Evolutionary conservation across 2,888 invertebrate genomes (phyloP), one percentile per base, ranked within the genome.

Genomic region (Penaeus monodon): DNA sequence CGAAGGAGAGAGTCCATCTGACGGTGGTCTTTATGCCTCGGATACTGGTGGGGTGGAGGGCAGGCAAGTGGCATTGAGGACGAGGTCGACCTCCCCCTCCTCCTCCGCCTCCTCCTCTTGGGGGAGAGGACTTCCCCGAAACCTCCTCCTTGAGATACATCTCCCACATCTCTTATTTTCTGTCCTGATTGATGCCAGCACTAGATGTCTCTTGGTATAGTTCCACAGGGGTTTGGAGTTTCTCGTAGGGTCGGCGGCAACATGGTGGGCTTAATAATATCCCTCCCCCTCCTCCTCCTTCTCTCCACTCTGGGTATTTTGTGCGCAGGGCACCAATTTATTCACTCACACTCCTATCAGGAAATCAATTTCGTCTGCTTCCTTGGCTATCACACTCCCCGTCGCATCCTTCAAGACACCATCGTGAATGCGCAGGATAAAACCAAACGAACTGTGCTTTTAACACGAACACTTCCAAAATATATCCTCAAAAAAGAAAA

Each of bases 321-420:
- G 57, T 57, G 57, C 57, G 57, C 57, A 20, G 57, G 17, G 17
- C 57, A 57, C 57, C 57, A 57, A 57, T 57, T 57, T 57, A 57
- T 57, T 57, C 57, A 57, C 57, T 57, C 17, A 57, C 57, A 57
- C 57, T 57, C 17, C 17, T 17, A 57, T 57, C 65, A 6, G 27
- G 68, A n/a, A 66, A 38, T 10, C 27, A 66, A 68, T 44, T 29
- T 27, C 22, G 27, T 65, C 64, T 57, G 57, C 57, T 57, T 57
- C 57, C 57, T 14, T 57, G 57, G 57, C 17, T 14, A 57, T 57
- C 57, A 14, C 57, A 57, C 17, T 57, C 57, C 17, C 10, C 57
- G 10, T 14, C 57, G 57, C 17, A 38, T 63, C n/a, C n/a, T 57
- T 84, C 68, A 84, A 29, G 77, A 77, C 84, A 84, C 84, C 84